Conservation (phyloP, 1,140 invertebrate genomes). For the Pseudomyrmex cubaensis region DNA sequence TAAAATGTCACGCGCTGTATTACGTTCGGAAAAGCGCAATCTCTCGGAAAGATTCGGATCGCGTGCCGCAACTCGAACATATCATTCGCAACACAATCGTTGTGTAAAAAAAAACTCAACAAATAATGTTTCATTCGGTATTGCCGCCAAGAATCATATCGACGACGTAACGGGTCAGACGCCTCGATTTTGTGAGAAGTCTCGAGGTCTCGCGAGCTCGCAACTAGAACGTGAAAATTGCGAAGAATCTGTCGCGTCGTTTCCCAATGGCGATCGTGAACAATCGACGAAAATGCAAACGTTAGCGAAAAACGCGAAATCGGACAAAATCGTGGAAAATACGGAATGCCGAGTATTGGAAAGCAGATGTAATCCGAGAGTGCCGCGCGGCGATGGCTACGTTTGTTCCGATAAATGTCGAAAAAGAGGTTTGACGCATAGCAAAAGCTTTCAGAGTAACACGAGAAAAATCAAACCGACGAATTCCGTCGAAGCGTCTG, state of each 20-base stretch:
- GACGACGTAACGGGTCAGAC: background rate
- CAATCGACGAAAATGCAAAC: slow-evolving; percentile 55
- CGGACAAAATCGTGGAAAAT: slow-evolving; percentile 25
- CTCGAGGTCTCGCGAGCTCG: slow-evolving; percentile 54
- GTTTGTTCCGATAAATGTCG: slow-evolving; percentile 60
- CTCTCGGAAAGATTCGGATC: background rate
- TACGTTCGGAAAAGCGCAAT: background rate
- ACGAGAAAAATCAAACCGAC: slow-evolving; percentile 63
- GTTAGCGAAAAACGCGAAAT: slow-evolving; percentile 32
- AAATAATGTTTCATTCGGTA: background rate
- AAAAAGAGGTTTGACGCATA: slow-evolving; percentile 68
- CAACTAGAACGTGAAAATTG: background rate
- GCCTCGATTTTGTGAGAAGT: slow-evolving; percentile 53
- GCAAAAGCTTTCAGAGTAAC: slow-evolving; percentile 75
- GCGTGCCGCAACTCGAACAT: background rate
- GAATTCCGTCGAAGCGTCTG: slow-evolving; percentile 53
- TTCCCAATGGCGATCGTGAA: background rate
- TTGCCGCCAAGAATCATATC: background rate
- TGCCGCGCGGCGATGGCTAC: slow-evolving; percentile 67
- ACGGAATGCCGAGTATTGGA: slow-evolving; percentile 58
- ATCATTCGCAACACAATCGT: background rate
- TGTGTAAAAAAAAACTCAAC: background rate
- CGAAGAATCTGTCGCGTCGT: background rate
- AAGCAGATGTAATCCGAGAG: slow-evolving; percentile 42
- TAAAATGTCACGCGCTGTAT: background rate